phyloP scores from a whole-genome alignment of 2,888 invertebrate genomes.

The Chydorus sphaericus region DNA sequence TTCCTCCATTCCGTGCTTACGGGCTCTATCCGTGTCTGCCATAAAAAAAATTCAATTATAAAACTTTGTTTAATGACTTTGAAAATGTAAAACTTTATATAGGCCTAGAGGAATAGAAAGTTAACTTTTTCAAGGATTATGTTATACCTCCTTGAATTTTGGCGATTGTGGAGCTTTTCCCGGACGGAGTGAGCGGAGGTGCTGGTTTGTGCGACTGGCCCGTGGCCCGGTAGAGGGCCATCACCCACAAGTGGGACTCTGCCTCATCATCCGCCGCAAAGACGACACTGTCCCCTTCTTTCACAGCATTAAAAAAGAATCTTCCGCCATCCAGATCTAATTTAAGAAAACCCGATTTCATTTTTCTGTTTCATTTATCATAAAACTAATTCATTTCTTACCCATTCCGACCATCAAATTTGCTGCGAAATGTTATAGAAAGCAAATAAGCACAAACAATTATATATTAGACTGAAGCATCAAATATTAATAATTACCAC shows the following conservation, averaged over 20 bases:
- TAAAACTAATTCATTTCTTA: slow-evolving; percentile 30
- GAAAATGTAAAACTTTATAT: no score
- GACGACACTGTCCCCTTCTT: slow-evolving; percentile 93
- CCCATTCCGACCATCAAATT: slow-evolving; percentile 87
- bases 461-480: background rate
- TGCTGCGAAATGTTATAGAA: slow-evolving; percentile 34
- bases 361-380: background rate
- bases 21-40: slow-evolving; percentile 88
- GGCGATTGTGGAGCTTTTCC: slow-evolving; percentile 66
- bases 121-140: background rate
- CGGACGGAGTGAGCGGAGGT: slow-evolving; percentile 70
- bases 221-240: slow-evolving; percentile 98
- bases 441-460: slow-evolving; percentile 28
- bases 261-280: slow-evolving; percentile 95
- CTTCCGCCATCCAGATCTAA: slow-evolving; percentile 78
- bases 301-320: slow-evolving; percentile 95
- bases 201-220: slow-evolving; percentile 98
- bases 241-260: slow-evolving; percentile 97
- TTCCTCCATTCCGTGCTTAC: slow-evolving; percentile 99
- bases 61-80: no score
- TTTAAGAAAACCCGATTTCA: background rate
- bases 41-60: no score
- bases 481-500: slow-evolving; percentile 44
- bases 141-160: slow-evolving; percentile 74
- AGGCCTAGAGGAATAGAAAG: background rate